Evolutionary conservation across 1,140 invertebrate genomes (phyloP).

Genomic region (Pentalonia nigronervosa): DNA sequence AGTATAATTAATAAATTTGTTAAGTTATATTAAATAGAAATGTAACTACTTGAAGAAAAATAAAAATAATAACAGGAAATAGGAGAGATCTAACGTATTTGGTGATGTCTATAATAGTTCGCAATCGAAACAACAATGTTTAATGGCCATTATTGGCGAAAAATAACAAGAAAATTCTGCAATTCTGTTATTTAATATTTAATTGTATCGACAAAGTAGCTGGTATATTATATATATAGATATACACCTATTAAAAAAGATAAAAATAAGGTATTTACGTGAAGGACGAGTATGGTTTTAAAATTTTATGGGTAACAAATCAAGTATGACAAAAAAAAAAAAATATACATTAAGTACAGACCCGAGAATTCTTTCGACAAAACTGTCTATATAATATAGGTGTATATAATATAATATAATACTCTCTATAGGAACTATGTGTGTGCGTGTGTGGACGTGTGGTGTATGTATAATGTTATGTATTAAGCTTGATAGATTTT

Average conservation of each 20-base stretch:
- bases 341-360: background rate
- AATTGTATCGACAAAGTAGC: background rate
- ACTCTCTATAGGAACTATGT: background rate
- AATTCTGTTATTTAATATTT: background rate
- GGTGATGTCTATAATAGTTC: background rate
- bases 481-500: background rate
- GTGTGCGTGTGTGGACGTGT: background rate
- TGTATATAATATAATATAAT: background rate
- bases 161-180: background rate
- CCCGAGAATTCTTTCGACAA: background rate
- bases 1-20: too few relatives aligned
- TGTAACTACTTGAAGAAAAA: background rate
- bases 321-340: conserved; percentile 3
- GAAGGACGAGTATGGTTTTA: background rate
- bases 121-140: background rate
- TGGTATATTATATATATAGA: background rate
- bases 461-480: background rate
- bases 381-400: background rate
- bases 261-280: background rate
- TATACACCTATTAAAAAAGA: background rate
- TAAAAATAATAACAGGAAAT: background rate
- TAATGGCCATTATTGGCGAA: background rate
- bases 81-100: background rate
- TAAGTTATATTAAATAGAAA: background rate
- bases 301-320: background rate